These are phyloP conservation scores for Andricus curvator DNA, from an alignment of 2,888 invertebrate genomes.

Conservation along the genomic window DNA sequence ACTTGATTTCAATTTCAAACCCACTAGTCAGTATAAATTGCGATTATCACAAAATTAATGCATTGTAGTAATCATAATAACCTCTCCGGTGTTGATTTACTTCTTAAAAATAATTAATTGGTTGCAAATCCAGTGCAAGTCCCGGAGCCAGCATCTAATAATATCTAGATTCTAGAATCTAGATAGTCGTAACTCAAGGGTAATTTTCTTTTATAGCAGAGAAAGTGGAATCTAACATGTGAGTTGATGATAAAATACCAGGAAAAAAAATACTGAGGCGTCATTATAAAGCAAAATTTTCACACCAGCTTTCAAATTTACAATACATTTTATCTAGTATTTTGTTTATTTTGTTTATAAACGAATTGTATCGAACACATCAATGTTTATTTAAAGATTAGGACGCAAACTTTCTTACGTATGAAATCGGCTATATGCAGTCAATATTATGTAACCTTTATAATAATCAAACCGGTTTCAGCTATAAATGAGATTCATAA, in stretches of 20 bases:
- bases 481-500: neutral
- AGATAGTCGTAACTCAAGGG: neutral
- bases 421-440: neutral
- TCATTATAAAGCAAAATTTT: no score
- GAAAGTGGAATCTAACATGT: slow-evolving; percentile 3
- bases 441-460: slow-evolving; percentile 10
- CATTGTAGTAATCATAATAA: neutral
- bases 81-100: neutral
- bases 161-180: neutral
- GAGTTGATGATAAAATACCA: neutral
- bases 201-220: neutral
- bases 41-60: neutral
- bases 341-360: neutral
- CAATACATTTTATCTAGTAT: no score
- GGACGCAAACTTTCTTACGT: neutral
- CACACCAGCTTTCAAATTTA: no score
- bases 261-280: no score
- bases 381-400: neutral
- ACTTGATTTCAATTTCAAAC: neutral
- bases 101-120: neutral
- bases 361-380: neutral
- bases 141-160: neutral
- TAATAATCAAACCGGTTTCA: slow-evolving; percentile 20
- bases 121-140: neutral
- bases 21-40: no score